phyloP scores from a whole-genome alignment of 2,113 vertebrate species.

The Crotalus helleri region DNA sequence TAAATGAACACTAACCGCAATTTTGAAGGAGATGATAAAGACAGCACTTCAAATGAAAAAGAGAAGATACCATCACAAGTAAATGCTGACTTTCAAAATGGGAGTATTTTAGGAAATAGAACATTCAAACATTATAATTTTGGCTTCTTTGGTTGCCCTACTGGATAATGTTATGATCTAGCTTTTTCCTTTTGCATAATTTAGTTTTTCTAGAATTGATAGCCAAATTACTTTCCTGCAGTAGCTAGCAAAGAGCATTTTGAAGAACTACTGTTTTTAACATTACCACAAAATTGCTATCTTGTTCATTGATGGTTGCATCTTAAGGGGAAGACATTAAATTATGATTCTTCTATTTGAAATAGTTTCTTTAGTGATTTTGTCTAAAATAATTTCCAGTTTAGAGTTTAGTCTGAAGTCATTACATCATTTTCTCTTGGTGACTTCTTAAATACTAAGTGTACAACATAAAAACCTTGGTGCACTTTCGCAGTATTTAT shows the following conservation, averaged over 20 bases:
- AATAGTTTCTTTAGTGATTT: not conserved
- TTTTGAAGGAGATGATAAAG: not conserved
- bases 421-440: conserved; percentile 59
- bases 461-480: not conserved
- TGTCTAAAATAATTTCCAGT: conserved; percentile 51
- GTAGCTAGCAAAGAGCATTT: conserved; percentile 5
- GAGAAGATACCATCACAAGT: conserved; percentile 8
- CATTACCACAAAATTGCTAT: conserved; percentile 28
- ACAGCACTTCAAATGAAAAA: conserved; percentile 39
- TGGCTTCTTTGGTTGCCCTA: conserved; percentile 31
- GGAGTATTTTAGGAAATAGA: conserved; percentile 27
- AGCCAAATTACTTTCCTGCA: conserved; percentile 25
- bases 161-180: conserved; percentile 39
- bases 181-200: conserved; percentile 27
- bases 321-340: conserved; percentile 23
- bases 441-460: conserved; percentile 51
- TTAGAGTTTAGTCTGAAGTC: conserved; percentile 50
- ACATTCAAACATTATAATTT: conserved; percentile 13
- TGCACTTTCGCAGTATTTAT: not conserved
- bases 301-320: conserved; percentile 17
- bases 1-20: not conserved
- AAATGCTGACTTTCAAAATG: conserved; percentile 24
- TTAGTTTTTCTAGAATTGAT: conserved; percentile 37
- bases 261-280: conserved; percentile 31
- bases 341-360: conserved; percentile 41